Conservation (phyloP, 2,888 invertebrate genomes). For the Unio pictorum region DNA sequence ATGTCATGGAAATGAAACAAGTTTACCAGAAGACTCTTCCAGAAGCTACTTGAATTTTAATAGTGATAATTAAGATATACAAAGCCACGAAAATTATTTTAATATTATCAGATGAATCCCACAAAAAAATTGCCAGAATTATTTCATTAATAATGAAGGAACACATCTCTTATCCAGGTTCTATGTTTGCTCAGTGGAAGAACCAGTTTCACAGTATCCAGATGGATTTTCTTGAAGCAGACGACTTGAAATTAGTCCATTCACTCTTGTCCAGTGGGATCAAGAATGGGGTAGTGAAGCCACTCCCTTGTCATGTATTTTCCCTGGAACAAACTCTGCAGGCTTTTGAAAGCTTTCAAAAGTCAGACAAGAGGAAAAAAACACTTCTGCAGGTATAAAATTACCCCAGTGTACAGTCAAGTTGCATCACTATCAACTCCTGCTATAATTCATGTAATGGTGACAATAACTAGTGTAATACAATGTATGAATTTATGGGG, state of each 20-base stretch:
- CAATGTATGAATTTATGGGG: too few species aligned
- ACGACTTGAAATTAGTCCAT: constrained; percentile 1
- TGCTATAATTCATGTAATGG: too few species aligned
- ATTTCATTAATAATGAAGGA: background rate
- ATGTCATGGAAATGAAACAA: too few species aligned
- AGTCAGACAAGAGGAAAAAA: background rate
- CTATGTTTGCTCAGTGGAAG: constrained; percentile 13
- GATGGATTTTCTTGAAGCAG: constrained; percentile 11
- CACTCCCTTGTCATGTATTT: constrained; percentile 16
- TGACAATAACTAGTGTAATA: too few species aligned
- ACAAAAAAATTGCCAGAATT: background rate
- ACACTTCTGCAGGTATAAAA: constrained; percentile 8
- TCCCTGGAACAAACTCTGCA: constrained; percentile 8
- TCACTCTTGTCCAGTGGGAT: constrained; percentile 15
- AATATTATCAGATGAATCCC: too few species aligned
- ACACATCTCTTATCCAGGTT: background rate
- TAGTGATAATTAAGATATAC: too few species aligned
- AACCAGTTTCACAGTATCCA: constrained; percentile 15
- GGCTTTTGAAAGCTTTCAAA: constrained; percentile 6
- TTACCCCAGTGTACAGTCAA: too few species aligned
- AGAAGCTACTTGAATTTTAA: too few species aligned
- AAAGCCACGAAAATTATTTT: too few species aligned
- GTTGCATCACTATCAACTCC: too few species aligned
- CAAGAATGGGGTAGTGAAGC: constrained; percentile 14
- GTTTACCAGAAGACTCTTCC: too few species aligned